Base-by-base conservation (phyloP, 2,888 invertebrate species). In the Phyllotreta striolata region DNA sequence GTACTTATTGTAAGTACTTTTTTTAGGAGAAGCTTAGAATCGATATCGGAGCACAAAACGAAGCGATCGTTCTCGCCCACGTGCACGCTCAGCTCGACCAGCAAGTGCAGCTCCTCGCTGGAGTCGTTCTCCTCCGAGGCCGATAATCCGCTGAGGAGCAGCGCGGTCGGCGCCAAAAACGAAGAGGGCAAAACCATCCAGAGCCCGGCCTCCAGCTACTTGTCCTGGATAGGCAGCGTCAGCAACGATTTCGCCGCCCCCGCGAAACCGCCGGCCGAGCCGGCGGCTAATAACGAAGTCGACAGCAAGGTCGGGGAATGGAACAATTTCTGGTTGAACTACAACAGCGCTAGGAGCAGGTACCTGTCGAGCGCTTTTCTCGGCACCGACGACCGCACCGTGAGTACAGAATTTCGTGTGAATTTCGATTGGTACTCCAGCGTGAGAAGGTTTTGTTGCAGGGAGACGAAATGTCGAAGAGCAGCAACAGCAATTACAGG, bases 271-370 rank as follows among this genome's bases (percentile, higher is more conserved):
- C 10, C 13, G 37, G 9, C 66, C 10, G 63, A 65, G 3, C 65
- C 65, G 2, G 73, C 72, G 55, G 58, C 63, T 10, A 67, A 47
- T 51, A 34, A 74, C 6, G 77, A 77, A 54, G 70, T 73, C 12
- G 80, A 80, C 49, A 77, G 71, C 54, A 79, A 79, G 74, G 80
- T 81, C 7, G 82, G 82, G 0, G 82, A 82, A 70, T 82, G 82
- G 82, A 82, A 82, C 66, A 82, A 81, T 67, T 82, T 82, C 70
- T 82, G 82, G 82, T 71, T 80, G 63, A 81, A 81, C 65, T 82
- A 82, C 69, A 82, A 79, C 64, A 81, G 76, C 70, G 78, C 79
- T 6, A 81, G 77, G 71, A 77, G 80, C 6, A 76, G 78, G 41
- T 79, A 80, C 68, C 64, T 80, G 39, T 78, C 80, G 1, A 78